Base-by-base conservation (phyloP, 2,797 vertebrate genomes). In the Pseudomugil gertrudae region DNA sequence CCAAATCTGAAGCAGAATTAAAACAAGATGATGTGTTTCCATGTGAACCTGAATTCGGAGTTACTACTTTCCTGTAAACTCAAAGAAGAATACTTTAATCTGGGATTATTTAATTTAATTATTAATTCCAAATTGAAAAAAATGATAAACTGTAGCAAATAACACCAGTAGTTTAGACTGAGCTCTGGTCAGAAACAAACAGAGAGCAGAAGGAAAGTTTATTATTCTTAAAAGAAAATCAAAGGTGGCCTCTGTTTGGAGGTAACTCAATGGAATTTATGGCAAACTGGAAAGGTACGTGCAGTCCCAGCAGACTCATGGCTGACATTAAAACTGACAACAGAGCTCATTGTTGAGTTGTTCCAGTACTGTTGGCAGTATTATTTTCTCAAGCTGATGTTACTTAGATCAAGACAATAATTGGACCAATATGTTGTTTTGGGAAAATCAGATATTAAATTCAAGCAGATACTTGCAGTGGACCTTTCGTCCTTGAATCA, bases 161-260 rank as follows among this genome's bases (percentile, higher is more conserved):
- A n/a, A 82, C 81, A 84, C 71, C 68, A 58, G 38, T 72, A 64
- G 71, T 75, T 84, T 84, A 83, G 55, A 64, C 78, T 23, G 21
- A 68, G 59, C 68, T 67, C 75, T 80, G 88, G 87, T 83, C 81
- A 76, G 69, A 75, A 65, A 81, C 69, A 84, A 71, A 81, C 57
- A 69, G 70, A 76, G 72, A 72, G 66, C 53, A 59, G 75, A 81
- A 72, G 71, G 82, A 91, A 85, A 64, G 69, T 87, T 89, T 78
- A 81, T 88, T 85, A 75, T 74, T 84, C 78, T 68, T 70, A 59
- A 54, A 58, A 60, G 71, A 68, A 77, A 81, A 64, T 78, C 57
- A 71, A 84, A 87, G 69, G 80, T 81, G 72, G 70, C 80, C 74
- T 83, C 73, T 50, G 73, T 81, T 63, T 69, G 52, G 72, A 68